Percentiles rank a stretch among this genome's conserved stretches.
These are phyloP conservation scores for Polypedilum pembai DNA, from an alignment of 1,140 invertebrate species.

Conservation along the genomic window DNA sequence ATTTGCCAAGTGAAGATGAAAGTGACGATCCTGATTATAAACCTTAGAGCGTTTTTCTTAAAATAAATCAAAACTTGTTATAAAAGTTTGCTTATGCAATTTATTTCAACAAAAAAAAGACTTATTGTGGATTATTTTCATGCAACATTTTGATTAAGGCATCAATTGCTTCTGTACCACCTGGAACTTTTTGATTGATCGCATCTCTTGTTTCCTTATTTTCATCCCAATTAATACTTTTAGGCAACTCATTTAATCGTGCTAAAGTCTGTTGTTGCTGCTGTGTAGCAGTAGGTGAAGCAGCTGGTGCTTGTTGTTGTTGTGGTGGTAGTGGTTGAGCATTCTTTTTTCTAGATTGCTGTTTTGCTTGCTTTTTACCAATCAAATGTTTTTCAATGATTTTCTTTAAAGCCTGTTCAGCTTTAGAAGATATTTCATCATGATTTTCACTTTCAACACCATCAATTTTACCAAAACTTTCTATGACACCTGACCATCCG, in stretches of 20 bases:
- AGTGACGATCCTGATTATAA: constrained; percentile 53
- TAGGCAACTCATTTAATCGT: neutral
- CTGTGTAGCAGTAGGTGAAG: too few relatives aligned
- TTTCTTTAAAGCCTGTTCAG: neutral
- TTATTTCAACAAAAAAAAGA: neutral
- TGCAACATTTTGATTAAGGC: neutral
- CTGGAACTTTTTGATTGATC: neutral
- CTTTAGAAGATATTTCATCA: neutral
- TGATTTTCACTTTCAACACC: neutral
- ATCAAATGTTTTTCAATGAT: neutral
- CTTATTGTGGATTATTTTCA: neutral
- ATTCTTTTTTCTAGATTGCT: neutral
- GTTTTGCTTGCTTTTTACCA: neutral
- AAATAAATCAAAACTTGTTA: neutral
- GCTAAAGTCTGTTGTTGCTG: neutral
- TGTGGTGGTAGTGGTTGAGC: neutral
- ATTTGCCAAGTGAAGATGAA: constrained; percentile 56
- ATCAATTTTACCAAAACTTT: neutral
- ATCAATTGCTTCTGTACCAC: neutral
- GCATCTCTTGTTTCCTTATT: neutral
- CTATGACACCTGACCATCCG: neutral
- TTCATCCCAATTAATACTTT: constrained; percentile 1
- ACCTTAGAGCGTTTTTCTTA: constrained; percentile 34
- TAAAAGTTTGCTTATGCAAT: neutral
- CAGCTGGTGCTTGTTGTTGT: neutral